Conservation (phyloP, 1,140 invertebrate species). For the Proales similis region DNA sequence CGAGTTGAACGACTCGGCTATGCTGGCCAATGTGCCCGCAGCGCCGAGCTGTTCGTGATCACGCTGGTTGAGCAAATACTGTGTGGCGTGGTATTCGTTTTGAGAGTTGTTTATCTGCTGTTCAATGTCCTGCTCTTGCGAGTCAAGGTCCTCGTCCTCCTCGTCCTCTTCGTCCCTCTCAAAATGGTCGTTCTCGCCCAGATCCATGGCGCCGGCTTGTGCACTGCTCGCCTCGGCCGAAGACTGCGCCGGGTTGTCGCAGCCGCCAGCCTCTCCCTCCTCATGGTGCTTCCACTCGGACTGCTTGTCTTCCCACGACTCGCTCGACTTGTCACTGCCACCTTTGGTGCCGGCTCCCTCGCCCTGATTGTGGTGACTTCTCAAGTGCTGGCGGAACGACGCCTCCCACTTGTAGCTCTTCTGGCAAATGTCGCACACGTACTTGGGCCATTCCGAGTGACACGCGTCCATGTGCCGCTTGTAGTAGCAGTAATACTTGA, state of each 20-base stretch:
- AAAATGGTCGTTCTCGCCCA: too few relatives aligned
- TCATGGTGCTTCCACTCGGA: too few relatives aligned
- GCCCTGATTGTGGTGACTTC: conserved; percentile 17
- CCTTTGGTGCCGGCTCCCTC: background rate
- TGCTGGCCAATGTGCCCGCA: conserved; percentile 26
- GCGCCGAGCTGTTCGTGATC: conserved; percentile 35
- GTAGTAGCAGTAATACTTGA: conserved; percentile 35
- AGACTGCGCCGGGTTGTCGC: too few relatives aligned
- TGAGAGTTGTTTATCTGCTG: conserved; percentile 22
- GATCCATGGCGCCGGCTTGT: too few relatives aligned
- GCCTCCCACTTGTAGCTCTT: conserved; percentile 38
- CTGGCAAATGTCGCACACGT: conserved; percentile 32
- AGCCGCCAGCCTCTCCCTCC: too few relatives aligned
- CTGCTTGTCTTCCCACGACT: too few relatives aligned
- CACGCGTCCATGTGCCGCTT: conserved; percentile 36
- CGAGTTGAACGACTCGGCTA: conserved; percentile 33
- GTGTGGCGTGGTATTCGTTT: background rate
- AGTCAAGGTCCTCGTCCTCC: background rate
- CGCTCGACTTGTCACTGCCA: too few relatives aligned
- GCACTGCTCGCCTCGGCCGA: too few relatives aligned
- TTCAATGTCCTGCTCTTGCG: conserved; percentile 17
- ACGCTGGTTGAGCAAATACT: conserved; percentile 1
- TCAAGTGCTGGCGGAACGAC: conserved; percentile 31
- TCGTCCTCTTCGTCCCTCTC: conserved; percentile 19
- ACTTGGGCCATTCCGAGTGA: conserved; percentile 33